These are phyloP conservation scores for Drosophila differens DNA, from an alignment of 2,888 invertebrate genomes.

Conservation along the genomic window DNA sequence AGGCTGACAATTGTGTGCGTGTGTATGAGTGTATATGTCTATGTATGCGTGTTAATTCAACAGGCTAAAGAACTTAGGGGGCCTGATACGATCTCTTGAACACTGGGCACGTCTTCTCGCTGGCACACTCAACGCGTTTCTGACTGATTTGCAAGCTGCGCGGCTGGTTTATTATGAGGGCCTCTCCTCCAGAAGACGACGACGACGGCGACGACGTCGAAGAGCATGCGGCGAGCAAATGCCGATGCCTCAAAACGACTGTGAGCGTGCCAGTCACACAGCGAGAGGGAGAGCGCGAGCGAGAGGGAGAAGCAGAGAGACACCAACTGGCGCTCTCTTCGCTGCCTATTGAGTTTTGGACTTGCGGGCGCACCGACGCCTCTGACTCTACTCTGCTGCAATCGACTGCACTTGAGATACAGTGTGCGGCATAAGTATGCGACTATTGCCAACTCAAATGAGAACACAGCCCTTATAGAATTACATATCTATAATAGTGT, in stretches of 20 bases:
- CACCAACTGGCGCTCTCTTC: slow-evolving; percentile 10
- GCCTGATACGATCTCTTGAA: slow-evolving; percentile 30
- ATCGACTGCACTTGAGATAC: slow-evolving; percentile 45
- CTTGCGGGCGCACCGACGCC: slow-evolving; percentile 31
- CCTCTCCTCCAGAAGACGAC: slow-evolving; percentile 51
- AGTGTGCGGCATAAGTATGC: slow-evolving; percentile 50
- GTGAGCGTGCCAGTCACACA: neutral
- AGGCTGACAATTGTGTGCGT: slow-evolving; percentile 26
- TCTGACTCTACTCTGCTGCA: slow-evolving; percentile 29
- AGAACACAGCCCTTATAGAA: neutral
- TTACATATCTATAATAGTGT: neutral
- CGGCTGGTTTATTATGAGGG: slow-evolving; percentile 78
- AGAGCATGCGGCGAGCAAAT: slow-evolving; percentile 29
- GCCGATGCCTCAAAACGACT: slow-evolving; percentile 9
- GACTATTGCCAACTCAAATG: slow-evolving; percentile 11
- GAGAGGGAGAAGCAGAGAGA: slow-evolving; percentile 22
- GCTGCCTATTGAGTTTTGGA: slow-evolving; percentile 50
- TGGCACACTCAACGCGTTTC: slow-evolving; percentile 70
- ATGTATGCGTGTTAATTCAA: slow-evolving; percentile 34
- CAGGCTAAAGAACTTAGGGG: slow-evolving; percentile 56
- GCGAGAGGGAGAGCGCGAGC: slow-evolving; percentile 16
- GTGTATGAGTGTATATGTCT: slow-evolving; percentile 29
- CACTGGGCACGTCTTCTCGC: slow-evolving; percentile 69
- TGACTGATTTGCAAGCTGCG: slow-evolving; percentile 75
- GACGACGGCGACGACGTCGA: slow-evolving; percentile 14